Conservation (phyloP, 2,797 vertebrate species). For the Pangasius krempfi region DNA sequence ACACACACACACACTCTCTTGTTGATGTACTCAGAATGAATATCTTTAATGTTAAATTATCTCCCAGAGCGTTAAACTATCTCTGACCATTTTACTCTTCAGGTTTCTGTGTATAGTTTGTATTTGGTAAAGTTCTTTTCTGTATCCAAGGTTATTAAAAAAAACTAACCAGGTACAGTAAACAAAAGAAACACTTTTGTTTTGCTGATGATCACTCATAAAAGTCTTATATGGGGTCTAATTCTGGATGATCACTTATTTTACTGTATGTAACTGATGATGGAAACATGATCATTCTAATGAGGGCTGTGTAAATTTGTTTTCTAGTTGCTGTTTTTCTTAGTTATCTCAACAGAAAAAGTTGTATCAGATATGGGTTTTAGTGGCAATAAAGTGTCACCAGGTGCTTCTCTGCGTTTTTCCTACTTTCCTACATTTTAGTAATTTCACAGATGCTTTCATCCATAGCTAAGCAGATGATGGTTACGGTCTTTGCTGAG, state of each 20-base stretch:
- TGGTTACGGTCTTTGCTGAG: background rate
- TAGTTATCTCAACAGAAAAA: background rate
- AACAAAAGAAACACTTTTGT: background rate
- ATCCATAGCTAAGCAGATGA: background rate
- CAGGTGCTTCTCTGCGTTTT: background rate
- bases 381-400: slow-evolving; percentile 18
- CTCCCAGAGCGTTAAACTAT: background rate
- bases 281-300: background rate
- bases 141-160: background rate
- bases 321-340: background rate
- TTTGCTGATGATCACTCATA: background rate
- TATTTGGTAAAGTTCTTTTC: background rate
- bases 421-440: background rate
- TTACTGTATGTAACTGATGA: background rate
- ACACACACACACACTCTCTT: background rate
- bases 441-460: background rate
- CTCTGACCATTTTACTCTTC: background rate
- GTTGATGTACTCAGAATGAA: background rate
- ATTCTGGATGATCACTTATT: background rate
- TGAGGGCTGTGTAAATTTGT: background rate
- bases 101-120: background rate
- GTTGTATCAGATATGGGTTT: background rate
- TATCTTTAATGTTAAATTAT: background rate
- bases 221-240: background rate
- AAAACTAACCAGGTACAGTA: background rate